Evolutionary conservation across 2,113 vertebrate species (phyloP).

Genomic region (Delphinapterus leucas): DNA sequence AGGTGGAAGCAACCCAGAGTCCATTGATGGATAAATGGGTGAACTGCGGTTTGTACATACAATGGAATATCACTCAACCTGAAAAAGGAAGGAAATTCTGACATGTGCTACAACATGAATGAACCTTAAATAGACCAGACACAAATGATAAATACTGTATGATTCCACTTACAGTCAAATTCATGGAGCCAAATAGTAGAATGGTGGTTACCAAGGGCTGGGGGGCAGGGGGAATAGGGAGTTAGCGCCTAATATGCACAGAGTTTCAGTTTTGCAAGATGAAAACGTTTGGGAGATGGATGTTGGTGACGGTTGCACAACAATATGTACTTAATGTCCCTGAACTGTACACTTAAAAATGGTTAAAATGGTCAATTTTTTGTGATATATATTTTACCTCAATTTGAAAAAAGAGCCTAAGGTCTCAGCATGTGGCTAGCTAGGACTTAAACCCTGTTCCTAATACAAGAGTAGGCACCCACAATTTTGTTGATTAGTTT

Average conservation of each 20-base stretch:
- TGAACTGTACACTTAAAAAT: neutral
- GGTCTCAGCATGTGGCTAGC: neutral
- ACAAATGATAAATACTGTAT: neutral
- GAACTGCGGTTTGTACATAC: neutral
- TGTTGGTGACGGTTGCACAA: neutral
- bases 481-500: neutral
- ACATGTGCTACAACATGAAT: neutral
- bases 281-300: neutral
- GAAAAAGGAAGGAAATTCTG: neutral
- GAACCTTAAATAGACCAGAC: neutral
- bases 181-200: neutral
- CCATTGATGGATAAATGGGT: neutral
- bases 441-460: neutral
- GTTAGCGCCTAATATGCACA: neutral
- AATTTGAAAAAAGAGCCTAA: neutral
- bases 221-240: neutral
- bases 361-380: neutral
- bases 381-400: neutral
- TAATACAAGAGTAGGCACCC: neutral
- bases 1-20: neutral
- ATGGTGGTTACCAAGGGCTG: neutral
- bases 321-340: neutral
- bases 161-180: neutral
- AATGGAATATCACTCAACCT: neutral
- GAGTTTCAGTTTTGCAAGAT: neutral